Evolutionary conservation across 2,113 vertebrate genomes (phyloP).

Genomic region (Austrofundulus limnaeus): DNA sequence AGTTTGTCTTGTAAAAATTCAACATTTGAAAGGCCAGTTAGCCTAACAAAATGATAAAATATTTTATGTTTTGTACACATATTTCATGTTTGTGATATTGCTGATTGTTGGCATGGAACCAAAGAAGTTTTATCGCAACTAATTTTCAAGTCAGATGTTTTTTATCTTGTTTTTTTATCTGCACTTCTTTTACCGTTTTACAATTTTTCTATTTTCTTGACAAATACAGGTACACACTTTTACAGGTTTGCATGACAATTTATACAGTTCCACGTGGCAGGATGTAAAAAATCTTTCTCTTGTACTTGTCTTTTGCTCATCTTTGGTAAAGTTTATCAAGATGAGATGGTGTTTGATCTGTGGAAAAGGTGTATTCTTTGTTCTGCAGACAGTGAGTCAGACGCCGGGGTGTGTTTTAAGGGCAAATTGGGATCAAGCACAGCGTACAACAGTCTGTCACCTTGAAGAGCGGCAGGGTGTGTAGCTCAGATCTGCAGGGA

Average conservation of each 20-base stretch:
- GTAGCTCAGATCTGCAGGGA: slow-evolving; percentile 56
- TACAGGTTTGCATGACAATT: slow-evolving; percentile 22
- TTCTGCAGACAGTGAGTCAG: slow-evolving; percentile 27
- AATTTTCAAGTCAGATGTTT: not conserved
- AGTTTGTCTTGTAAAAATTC: no score
- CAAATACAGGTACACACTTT: slow-evolving; percentile 8
- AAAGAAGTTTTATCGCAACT: no score
- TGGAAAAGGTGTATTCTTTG: slow-evolving; percentile 40
- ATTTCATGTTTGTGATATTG: no score
- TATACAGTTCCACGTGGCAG: slow-evolving; percentile 27
- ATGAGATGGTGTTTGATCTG: slow-evolving; percentile 58
- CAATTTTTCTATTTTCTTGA: not conserved
- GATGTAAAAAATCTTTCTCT: slow-evolving; percentile 26
- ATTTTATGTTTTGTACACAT: no score
- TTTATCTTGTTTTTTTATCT: not conserved
- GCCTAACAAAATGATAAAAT: no score
- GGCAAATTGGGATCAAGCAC: slow-evolving; percentile 40
- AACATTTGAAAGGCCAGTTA: no score
- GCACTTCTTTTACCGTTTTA: not conserved
- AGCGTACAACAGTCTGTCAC: slow-evolving; percentile 48
- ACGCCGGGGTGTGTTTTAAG: slow-evolving; percentile 40
- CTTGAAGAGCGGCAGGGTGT: slow-evolving; percentile 55
- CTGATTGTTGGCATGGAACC: no score
- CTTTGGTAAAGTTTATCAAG: slow-evolving; percentile 56
- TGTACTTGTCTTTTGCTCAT: slow-evolving; percentile 18